These are phyloP conservation scores for Lepidocyrtinus sp. DNA, from an alignment of 2,888 invertebrate species.

Conservation along the genomic window DNA sequence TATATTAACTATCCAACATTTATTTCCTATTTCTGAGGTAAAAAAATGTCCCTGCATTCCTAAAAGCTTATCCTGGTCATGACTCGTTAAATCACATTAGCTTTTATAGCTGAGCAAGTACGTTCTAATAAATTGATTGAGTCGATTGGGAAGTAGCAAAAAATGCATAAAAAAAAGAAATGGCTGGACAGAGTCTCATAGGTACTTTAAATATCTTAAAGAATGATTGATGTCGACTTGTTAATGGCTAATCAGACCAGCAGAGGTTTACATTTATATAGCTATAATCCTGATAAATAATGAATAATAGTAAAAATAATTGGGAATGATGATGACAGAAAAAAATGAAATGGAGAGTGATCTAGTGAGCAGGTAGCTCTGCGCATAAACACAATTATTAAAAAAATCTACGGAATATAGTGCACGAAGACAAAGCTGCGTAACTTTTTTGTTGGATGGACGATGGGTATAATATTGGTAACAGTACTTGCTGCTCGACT, in stretches of 20 bases:
- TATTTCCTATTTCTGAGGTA: no score
- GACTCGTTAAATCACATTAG: no score
- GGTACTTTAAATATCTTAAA: no score
- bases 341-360: constrained; percentile 50
- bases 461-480: constrained; percentile 19
- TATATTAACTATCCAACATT: no score
- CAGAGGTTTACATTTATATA: neutral
- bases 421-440: neutral
- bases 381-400: neutral
- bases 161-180: neutral
- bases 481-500: constrained; percentile 33
- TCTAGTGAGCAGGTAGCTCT: constrained; percentile 44
- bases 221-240: neutral
- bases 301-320: constrained; percentile 22
- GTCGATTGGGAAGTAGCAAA: neutral
- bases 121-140: no score
- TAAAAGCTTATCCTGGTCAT: neutral
- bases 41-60: no score
- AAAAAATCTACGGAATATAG: no score
- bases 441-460: neutral
- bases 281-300: neutral
- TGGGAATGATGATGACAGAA: constrained; percentile 22
- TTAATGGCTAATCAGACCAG: neutral
- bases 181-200: neutral
- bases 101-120: no score